Evolutionary conservation across 1,140 invertebrate species (phyloP).

Genomic region (Calliopsis andreniformis): DNA sequence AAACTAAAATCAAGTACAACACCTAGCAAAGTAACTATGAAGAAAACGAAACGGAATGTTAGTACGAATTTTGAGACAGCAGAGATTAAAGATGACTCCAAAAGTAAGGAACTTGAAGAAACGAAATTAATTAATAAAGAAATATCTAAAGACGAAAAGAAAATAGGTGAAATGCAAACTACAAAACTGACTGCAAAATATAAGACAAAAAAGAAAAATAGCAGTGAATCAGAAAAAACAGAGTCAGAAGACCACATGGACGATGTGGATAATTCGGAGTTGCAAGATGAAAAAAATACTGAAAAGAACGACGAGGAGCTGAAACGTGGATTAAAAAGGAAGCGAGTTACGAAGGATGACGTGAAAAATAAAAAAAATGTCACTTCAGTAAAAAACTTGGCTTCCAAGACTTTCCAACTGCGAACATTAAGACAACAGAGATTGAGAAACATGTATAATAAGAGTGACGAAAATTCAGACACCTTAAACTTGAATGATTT

Average conservation of each 20-base stretch:
- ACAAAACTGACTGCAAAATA: not conserved
- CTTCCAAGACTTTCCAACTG: not conserved
- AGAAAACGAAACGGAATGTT: not conserved
- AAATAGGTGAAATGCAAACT: not conserved
- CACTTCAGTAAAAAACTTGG: not conserved
- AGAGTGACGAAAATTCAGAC: not conserved
- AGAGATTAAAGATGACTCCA: not conserved
- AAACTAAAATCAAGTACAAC: not conserved
- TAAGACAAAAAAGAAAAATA: not conserved
- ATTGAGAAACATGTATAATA: not conserved
- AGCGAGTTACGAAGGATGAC: not conserved
- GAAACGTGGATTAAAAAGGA: not conserved
- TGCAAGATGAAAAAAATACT: not conserved
- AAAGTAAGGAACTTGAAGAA: not conserved
- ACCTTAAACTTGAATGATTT: conserved; percentile 31
- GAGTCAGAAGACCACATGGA: not conserved
- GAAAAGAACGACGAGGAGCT: not conserved
- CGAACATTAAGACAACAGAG: not conserved
- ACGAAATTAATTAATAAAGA: not conserved
- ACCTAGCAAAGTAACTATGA: not conserved
- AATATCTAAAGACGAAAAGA: not conserved
- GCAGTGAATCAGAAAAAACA: not conserved
- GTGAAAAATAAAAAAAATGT: not conserved
- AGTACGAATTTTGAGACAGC: not conserved
- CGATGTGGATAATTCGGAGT: not conserved